Conservation (phyloP, 2,888 invertebrate species). For the Asteroscopus sphinx region DNA sequence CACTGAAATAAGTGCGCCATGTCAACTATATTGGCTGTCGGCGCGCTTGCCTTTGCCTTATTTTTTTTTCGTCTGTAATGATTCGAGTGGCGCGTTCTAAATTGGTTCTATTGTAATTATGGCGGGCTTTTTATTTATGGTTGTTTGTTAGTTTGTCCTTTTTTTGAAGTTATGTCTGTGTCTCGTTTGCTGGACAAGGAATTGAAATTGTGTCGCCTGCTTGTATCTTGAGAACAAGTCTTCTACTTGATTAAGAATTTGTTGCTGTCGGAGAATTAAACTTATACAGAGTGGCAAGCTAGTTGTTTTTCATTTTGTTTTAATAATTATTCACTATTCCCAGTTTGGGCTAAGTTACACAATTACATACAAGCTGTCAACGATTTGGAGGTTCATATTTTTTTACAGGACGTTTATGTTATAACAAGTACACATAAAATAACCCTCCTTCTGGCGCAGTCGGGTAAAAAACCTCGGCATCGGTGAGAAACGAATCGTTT, state of each 20-base stretch:
- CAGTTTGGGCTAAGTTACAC: no score
- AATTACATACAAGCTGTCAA: no score
- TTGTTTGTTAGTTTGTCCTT: constrained; percentile 36
- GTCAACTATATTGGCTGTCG: constrained; percentile 73
- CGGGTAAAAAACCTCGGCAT: no score
- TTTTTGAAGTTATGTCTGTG: constrained; percentile 19
- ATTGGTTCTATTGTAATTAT: constrained; percentile 70
- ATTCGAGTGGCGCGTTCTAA: constrained; percentile 64
- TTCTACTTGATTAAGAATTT: neutral
- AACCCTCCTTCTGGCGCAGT: no score
- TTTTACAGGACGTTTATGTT: no score
- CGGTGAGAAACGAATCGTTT: no score
- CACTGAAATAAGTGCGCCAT: constrained; percentile 77
- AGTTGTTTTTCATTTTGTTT: neutral
- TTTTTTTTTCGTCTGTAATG: constrained; percentile 62
- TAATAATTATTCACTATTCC: no score
- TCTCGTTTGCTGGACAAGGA: constrained; percentile 14
- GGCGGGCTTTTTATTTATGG: constrained; percentile 50
- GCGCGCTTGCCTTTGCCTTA: constrained; percentile 63
- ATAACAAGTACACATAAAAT: no score
- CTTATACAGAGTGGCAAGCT: neutral
- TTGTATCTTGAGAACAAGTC: neutral
- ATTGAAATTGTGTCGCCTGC: constrained; percentile 8
- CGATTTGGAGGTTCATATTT: no score
- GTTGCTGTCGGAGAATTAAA: neutral